phyloP scores from a whole-genome alignment of 1,140 invertebrate species.

The Macrobrachium nipponense region DNA sequence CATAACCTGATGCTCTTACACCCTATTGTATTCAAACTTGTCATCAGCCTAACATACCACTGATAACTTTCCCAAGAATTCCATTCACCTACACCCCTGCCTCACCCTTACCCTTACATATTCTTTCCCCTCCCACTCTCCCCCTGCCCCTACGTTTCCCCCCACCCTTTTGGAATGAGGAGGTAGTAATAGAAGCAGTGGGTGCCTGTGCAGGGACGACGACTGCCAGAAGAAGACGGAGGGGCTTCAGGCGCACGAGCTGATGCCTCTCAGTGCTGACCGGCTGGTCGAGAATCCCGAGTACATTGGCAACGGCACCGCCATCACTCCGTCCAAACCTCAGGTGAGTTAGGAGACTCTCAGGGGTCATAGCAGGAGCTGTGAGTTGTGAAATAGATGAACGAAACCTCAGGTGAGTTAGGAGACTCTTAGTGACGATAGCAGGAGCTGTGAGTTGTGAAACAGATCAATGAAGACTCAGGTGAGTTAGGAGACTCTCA shows the following conservation, averaged over 20 bases:
- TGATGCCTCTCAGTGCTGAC: conserved; percentile 50
- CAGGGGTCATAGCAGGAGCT: background rate
- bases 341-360: conserved; percentile 7
- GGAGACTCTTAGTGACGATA: no score
- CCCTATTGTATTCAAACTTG: background rate
- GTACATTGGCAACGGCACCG: conserved; percentile 51
- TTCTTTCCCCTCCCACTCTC: background rate
- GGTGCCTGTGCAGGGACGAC: conserved; percentile 54
- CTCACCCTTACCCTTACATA: background rate
- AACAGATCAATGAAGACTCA: no score
- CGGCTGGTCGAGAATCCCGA: conserved; percentile 58
- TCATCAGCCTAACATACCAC: background rate
- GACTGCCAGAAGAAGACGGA: conserved; percentile 54
- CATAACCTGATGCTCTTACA: background rate
- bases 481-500: no score
- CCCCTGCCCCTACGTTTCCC: background rate
- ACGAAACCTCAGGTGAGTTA: no score
- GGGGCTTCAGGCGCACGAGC: conserved; percentile 53
- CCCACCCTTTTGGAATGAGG: background rate
- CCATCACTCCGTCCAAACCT: conserved; percentile 8
- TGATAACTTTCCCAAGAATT: background rate
- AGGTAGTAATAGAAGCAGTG: conserved; percentile 53
- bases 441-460: no score
- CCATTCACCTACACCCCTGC: background rate
- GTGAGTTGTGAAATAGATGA: background rate